Percentiles rank a stretch among this genome's conserved stretches.
phyloP scores from a whole-genome alignment of 2,113 vertebrate genomes.

The Pao palembangensis region DNA sequence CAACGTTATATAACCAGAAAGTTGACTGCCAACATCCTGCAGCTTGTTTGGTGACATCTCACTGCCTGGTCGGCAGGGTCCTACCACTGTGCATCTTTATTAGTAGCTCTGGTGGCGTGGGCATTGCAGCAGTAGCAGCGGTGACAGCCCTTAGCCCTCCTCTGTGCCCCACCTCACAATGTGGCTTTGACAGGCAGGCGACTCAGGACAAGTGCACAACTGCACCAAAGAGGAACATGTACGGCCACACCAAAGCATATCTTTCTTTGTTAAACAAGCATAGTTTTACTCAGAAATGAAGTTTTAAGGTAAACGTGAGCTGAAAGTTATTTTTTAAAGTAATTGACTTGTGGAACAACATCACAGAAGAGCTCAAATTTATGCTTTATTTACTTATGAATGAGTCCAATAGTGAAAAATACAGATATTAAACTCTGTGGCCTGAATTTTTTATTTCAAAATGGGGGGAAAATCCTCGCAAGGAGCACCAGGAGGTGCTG shows the following conservation, averaged over 20 bases:
- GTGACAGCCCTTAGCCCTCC: constrained; percentile 54
- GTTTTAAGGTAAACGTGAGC: no score
- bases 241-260: constrained; percentile 26
- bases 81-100: constrained; percentile 71
- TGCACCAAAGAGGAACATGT: constrained; percentile 31
- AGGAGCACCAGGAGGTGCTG: constrained; percentile 76
- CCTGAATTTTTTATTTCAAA: constrained; percentile 49
- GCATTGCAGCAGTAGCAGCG: constrained; percentile 43
- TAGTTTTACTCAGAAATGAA: no score
- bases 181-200: constrained; percentile 51
- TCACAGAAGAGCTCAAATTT: neutral
- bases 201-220: constrained; percentile 42
- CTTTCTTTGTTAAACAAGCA: constrained; percentile 35
- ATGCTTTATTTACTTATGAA: neutral
- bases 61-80: constrained; percentile 64
- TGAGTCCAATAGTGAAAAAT: no score
- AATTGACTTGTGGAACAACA: neutral
- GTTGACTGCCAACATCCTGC: constrained; percentile 71
- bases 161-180: constrained; percentile 59
- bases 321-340: neutral
- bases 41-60: constrained; percentile 75
- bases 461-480: constrained; percentile 48
- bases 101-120: constrained; percentile 58
- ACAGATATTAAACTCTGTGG: constrained; percentile 46
- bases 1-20: constrained; percentile 69